Percentiles rank a stretch among this genome's conserved stretches.
Conservation (phyloP, 2,797 vertebrate species). For the Phataginus tetradactyla region DNA sequence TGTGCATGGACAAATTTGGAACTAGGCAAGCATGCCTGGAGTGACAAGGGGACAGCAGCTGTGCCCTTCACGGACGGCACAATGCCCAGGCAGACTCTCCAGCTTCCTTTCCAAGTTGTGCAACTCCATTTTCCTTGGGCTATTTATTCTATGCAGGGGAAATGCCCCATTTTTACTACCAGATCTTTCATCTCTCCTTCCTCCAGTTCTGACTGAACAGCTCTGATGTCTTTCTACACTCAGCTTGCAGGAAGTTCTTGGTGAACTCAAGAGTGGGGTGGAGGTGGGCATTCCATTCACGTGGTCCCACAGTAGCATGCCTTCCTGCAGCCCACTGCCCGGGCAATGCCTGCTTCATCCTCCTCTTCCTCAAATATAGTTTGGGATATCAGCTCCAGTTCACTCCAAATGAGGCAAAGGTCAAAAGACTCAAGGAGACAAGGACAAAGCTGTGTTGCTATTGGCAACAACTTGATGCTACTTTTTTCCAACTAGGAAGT, state of each 20-base stretch:
- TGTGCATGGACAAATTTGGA: conserved; percentile 43
- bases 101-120: background rate
- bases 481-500: conserved; percentile 31
- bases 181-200: background rate
- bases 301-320: background rate
- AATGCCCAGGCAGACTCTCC: background rate
- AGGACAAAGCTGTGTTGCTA: conserved; percentile 37
- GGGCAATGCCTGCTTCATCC: background rate
- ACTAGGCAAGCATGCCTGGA: background rate
- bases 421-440: conserved; percentile 33
- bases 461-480: conserved; percentile 53
- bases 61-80: background rate
- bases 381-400: background rate
- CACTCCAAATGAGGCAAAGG: conserved; percentile 52
- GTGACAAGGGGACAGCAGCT: background rate
- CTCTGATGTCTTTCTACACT: background rate
- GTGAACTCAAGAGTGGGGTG: background rate
- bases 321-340: background rate
- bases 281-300: background rate
- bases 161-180: background rate
- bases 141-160: background rate
- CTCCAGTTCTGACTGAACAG: background rate
- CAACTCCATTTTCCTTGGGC: background rate
- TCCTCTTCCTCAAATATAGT: background rate
- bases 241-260: background rate